phyloP scores from a whole-genome alignment of 2,113 vertebrate species.

The Siphamia tubifer region DNA sequence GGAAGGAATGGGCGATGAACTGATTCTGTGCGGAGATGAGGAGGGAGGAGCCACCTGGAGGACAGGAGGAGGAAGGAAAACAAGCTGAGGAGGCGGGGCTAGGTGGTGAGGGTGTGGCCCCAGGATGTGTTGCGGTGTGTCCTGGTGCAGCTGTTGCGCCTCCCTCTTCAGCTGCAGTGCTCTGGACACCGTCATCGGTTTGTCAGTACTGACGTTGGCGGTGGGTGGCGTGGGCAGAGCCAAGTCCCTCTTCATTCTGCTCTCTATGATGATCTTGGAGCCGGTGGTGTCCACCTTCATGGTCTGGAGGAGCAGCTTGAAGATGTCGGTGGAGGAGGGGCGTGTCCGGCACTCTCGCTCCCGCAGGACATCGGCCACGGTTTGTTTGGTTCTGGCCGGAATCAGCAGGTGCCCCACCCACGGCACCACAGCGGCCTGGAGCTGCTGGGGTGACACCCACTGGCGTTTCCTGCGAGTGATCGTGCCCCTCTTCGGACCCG shows the following conservation, averaged over 20 bases:
- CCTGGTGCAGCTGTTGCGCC: too few relatives aligned
- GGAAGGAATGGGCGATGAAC: too few relatives aligned
- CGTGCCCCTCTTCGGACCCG: not conserved
- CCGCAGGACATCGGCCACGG: slow-evolving; percentile 67
- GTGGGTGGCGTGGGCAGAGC: too few relatives aligned
- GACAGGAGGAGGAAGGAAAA: not conserved
- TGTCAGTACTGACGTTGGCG: too few relatives aligned
- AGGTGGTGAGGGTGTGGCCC: not conserved
- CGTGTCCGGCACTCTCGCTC: slow-evolving; percentile 32
- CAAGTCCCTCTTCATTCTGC: not conserved
- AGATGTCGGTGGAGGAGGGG: slow-evolving; percentile 80
- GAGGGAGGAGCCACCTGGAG: not conserved
- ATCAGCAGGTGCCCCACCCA: slow-evolving; percentile 87
- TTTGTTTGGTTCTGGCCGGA: not conserved
- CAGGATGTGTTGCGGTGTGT: too few relatives aligned
- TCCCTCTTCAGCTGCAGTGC: too few relatives aligned
- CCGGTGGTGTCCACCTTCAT: slow-evolving; percentile 83
- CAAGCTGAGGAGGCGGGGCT: not conserved
- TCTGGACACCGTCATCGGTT: too few relatives aligned
- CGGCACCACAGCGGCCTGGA: slow-evolving; percentile 76
- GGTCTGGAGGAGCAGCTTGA: slow-evolving; percentile 81
- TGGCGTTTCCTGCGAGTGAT: not conserved
- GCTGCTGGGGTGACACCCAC: accelerated
- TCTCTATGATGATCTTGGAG: slow-evolving; percentile 83
- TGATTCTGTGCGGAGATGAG: not conserved